Base-by-base conservation (phyloP, 2,113 vertebrate genomes). In the Eublepharis macularius region DNA sequence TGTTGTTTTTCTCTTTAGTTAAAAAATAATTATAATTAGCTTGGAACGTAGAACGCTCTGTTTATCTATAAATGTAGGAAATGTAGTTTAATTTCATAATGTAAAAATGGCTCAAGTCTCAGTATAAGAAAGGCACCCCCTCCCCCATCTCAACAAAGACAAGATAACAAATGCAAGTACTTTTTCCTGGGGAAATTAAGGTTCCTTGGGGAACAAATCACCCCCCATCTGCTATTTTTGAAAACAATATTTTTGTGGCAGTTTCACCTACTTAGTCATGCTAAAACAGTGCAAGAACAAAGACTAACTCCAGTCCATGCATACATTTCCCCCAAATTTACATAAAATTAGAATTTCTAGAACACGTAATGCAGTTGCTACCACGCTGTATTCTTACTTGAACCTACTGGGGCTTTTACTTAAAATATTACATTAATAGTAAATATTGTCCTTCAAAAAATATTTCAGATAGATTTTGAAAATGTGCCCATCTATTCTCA, bases 311-410 rank as follows among this genome's bases (percentile, higher is more conserved):
- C 94, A 90, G 92, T 88, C 91, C 90, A 91, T 92, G 93, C 92
- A 95, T 95, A 92, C 84, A 94, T 94, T 91, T 92, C 81, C 66
- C 12, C 32, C 2, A 93, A 92, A 95, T 94, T 95, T 94, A 93
- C 94, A 94, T 93, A 94, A 94, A 95, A 95, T 93, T 94, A 94
- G 93, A 94, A 94, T 95, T 94, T 94, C 88, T 82, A 94, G 94
- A 93, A 94, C 86, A 88, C 86, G 89, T 94, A 93, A 94, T 95
- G 90, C 93, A 91, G 92, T 92, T 93, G 88, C 79, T 82, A 90
- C 87, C 87, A 89, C 85, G 36, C 89, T 90, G 90, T 92, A 94
- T 89, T 94, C 75, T 81, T 88, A 83, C 93, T 94, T 92, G 89
- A 94, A 88, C 82, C 2, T 1, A 10, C 75, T 75, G 74, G 82